phyloP scores from a whole-genome alignment of 2,113 vertebrate species.

The Pterocles orientalis region DNA sequence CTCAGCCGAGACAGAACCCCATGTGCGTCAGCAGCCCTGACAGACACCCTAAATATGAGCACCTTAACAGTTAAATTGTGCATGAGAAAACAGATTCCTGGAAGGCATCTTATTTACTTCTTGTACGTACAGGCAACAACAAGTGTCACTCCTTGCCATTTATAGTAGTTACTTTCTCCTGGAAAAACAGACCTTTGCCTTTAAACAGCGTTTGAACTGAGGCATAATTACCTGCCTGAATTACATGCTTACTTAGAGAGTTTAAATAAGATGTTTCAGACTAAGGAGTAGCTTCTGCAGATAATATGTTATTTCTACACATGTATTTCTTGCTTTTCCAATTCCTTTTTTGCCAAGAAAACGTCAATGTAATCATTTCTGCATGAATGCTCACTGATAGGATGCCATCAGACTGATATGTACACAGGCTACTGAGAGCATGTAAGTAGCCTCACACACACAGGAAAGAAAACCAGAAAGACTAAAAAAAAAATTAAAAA shows the following conservation, averaged over 20 bases:
- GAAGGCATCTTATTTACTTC: background rate
- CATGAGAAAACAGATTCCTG: background rate
- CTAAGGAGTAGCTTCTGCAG: background rate
- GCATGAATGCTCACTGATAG: background rate
- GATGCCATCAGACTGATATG: background rate
- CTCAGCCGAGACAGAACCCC: background rate
- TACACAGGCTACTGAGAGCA: background rate
- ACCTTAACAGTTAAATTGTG: background rate
- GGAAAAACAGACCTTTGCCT: background rate
- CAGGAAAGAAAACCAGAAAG: background rate
- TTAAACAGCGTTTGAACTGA: background rate
- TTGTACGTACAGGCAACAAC: background rate
- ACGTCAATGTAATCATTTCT: background rate
- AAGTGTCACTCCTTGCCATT: background rate
- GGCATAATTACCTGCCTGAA: background rate
- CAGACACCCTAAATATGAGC: background rate
- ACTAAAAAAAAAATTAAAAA: background rate
- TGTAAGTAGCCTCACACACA: background rate
- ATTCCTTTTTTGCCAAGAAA: background rate
- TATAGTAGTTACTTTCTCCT: background rate
- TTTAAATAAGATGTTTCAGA: background rate
- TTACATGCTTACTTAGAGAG: background rate
- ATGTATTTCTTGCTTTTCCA: background rate
- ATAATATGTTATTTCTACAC: background rate
- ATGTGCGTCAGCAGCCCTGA: fast-evolving